Evolutionary conservation across 2,888 invertebrate species (phyloP).

Genomic region (Corbicula japonica): DNA sequence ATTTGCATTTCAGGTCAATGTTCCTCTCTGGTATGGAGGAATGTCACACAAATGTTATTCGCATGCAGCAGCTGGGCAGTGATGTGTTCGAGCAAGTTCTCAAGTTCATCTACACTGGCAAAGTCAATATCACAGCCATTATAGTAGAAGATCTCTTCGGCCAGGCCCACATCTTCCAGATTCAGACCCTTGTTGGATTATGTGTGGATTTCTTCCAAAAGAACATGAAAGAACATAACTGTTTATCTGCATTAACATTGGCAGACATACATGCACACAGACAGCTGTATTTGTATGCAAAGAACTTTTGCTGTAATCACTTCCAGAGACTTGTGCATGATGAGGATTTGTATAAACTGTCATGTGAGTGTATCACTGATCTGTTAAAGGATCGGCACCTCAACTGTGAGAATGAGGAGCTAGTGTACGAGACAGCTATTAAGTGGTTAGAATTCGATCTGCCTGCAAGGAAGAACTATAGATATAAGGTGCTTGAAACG

Average conservation of each 20-base stretch:
- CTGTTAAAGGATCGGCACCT: constrained; percentile 77
- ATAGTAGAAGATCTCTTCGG: constrained; percentile 80
- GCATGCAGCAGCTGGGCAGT: constrained; percentile 78
- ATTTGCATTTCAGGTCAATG: constrained; percentile 76
- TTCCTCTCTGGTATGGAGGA: constrained; percentile 84
- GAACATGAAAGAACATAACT: constrained; percentile 80
- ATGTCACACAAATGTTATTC: constrained; percentile 77
- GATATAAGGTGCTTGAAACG: constrained; percentile 76
- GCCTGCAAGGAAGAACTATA: constrained; percentile 61
- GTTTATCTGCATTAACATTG: constrained; percentile 80
- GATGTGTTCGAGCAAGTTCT: constrained; percentile 79
- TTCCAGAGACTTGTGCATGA: constrained; percentile 77
- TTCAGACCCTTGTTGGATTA: constrained; percentile 72
- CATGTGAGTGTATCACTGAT: constrained; percentile 78
- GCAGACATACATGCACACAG: constrained; percentile 81
- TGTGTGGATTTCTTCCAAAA: constrained; percentile 79
- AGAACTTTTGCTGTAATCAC: constrained; percentile 77
- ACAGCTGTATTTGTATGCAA: constrained; percentile 77
- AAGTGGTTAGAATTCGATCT: constrained; percentile 79
- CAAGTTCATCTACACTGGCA: constrained; percentile 80
- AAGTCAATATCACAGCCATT: constrained; percentile 73
- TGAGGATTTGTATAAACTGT: constrained; percentile 80
- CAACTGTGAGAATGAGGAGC: constrained; percentile 76
- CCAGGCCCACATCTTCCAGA: constrained; percentile 82
- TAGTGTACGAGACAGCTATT: constrained; percentile 79